Conservation (phyloP, 2,113 vertebrate genomes). For the Cercopithecus mona region DNA sequence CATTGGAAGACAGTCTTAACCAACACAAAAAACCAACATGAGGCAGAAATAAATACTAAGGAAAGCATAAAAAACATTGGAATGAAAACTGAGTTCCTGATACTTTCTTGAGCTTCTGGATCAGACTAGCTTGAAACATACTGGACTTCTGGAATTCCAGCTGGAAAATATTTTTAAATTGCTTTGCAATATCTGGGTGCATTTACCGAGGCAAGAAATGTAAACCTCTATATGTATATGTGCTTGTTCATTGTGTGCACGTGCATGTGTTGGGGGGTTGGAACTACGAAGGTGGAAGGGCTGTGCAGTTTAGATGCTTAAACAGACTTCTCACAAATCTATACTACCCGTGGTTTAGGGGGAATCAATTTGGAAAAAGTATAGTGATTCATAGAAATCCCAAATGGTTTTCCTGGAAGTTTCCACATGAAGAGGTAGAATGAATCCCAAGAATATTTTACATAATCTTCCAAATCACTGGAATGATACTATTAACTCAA, state of each 20-base stretch:
- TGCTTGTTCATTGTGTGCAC: neutral
- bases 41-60: neutral
- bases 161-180: neutral
- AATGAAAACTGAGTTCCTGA: neutral
- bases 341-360: neutral
- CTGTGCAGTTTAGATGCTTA: neutral
- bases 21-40: neutral
- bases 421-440: neutral
- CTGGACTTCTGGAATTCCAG: neutral
- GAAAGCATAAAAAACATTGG: neutral
- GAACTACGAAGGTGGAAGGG: neutral
- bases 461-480: neutral
- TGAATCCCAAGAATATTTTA: neutral
- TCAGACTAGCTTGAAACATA: neutral
- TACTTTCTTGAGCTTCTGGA: neutral
- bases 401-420: neutral
- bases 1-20: neutral
- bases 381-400: neutral
- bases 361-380: neutral
- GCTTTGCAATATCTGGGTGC: neutral
- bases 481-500: neutral
- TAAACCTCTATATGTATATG: neutral
- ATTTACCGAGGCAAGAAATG: neutral
- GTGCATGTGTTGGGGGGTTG: neutral
- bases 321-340: neutral